Evolutionary conservation across 2,113 vertebrate genomes (phyloP).

Genomic region (Apus apus): DNA sequence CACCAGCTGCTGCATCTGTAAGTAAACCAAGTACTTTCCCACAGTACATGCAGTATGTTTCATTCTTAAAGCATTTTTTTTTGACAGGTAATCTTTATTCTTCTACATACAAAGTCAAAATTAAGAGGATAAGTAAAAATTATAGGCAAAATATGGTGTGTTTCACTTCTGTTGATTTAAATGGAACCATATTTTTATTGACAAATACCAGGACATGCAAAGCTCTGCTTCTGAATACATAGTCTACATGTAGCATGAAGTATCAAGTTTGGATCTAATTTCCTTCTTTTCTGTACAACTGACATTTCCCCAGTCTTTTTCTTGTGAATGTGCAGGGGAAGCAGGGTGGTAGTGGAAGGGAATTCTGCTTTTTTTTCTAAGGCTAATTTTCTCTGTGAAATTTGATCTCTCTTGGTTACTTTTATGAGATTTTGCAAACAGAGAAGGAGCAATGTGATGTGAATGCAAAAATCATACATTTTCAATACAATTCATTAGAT

Average conservation of each 20-base stretch:
- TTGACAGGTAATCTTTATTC: constrained; percentile 76
- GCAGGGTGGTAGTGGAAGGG: not conserved
- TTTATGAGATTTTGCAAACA: constrained; percentile 56
- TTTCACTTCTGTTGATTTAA: constrained; percentile 47
- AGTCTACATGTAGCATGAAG: not conserved
- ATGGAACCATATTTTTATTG: constrained; percentile 25
- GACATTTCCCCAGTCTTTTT: not conserved
- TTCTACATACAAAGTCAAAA: constrained; percentile 57
- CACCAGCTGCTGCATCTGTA: constrained; percentile 74
- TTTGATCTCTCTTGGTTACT: constrained; percentile 23
- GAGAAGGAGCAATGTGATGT: constrained; percentile 48
- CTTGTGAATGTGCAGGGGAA: not conserved
- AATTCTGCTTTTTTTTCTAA: constrained; percentile 53
- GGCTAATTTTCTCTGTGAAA: constrained; percentile 69
- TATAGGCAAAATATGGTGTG: constrained; percentile 24
- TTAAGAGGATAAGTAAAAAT: constrained; percentile 57
- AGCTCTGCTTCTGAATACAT: not conserved
- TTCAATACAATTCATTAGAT: constrained; percentile 71
- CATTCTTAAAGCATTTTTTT: constrained; percentile 71
- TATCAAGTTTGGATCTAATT: not conserved
- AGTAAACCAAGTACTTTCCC: constrained; percentile 72
- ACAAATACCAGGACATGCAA: not conserved
- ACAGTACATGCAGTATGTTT: constrained; percentile 72
- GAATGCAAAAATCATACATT: constrained; percentile 66
- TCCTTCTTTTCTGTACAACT: not conserved